These are phyloP conservation scores for Amphilophus citrinellus DNA, from an alignment of 2,113 vertebrate species.

Conservation along the genomic window DNA sequence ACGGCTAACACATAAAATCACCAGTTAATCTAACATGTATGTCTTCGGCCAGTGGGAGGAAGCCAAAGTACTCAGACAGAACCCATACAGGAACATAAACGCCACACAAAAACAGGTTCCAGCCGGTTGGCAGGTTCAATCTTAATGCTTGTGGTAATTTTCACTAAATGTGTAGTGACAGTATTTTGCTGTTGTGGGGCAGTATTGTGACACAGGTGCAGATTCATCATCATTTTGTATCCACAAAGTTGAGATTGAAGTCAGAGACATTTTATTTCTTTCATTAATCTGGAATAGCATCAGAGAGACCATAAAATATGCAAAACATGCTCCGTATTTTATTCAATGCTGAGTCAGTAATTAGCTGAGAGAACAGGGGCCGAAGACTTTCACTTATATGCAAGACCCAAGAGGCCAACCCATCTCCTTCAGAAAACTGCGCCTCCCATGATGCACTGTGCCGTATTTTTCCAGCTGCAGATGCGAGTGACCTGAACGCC, in stretches of 20 bases:
- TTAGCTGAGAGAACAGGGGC: not conserved
- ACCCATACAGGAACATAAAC: not conserved
- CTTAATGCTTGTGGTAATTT: not conserved
- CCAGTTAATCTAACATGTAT: not conserved
- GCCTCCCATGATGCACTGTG: conserved; percentile 79
- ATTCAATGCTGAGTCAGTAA: not conserved
- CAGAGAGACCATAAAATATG: not conserved
- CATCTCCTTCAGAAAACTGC: conserved; percentile 73
- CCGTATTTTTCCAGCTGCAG: conserved; percentile 77
- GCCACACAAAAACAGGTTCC: not conserved
- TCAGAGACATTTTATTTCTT: not conserved
- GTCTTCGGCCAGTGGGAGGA: not conserved
- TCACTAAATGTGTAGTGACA: not conserved
- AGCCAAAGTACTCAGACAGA: not conserved
- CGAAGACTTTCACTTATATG: conserved; percentile 51
- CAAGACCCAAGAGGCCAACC: conserved; percentile 78
- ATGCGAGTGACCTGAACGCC: conserved; percentile 82
- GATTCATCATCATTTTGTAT: not conserved
- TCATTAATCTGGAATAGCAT: not conserved
- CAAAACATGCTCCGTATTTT: not conserved
- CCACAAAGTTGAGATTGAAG: not conserved
- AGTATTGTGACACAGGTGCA: not conserved
- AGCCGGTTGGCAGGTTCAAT: not conserved
- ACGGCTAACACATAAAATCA: not conserved
- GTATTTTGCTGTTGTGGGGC: not conserved